Conservation (phyloP, 2,113 vertebrate genomes). For the Oryzias curvinotus region DNA sequence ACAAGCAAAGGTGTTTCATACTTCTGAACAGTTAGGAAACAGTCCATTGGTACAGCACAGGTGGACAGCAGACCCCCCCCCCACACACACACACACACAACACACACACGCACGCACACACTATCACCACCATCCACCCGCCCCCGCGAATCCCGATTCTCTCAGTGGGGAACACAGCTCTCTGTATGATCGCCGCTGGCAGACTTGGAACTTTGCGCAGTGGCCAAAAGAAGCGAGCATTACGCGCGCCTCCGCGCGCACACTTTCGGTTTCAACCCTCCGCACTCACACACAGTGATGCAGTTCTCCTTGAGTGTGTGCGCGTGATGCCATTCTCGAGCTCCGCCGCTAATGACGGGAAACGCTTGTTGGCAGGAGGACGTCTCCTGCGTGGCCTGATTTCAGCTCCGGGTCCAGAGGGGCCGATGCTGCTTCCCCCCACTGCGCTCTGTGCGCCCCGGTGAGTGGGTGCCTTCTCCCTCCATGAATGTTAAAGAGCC, state of each 20-base stretch:
- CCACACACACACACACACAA: not conserved
- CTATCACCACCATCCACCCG: too few relatives aligned
- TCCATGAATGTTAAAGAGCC: conserved; percentile 65
- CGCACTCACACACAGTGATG: conserved; percentile 5
- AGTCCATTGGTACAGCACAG: conserved; percentile 15
- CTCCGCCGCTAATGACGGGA: conserved; percentile 1
- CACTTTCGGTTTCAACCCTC: conserved; percentile 17
- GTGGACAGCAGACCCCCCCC: conserved; percentile 17
- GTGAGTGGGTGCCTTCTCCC: conserved; percentile 53
- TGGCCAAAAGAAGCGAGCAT: conserved; percentile 46
- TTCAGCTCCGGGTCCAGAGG: conserved; percentile 10
- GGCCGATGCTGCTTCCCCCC: conserved; percentile 8
- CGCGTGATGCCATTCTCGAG: conserved; percentile 9
- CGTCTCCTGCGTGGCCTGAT: conserved; percentile 19
- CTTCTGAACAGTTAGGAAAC: conserved; percentile 1
- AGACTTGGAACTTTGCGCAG: conserved; percentile 75
- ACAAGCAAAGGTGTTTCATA: too few relatives aligned
- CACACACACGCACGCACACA: too few relatives aligned
- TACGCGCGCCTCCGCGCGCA: not conserved
- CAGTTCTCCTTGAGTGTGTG: conserved; percentile 2
- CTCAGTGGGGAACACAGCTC: conserved; percentile 18
- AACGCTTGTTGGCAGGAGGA: conserved; percentile 11
- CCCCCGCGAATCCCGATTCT: conserved; percentile 9
- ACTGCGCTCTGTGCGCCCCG: conserved; percentile 43
- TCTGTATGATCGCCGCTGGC: conserved; percentile 42